Base-by-base conservation (phyloP, 2,888 invertebrate genomes). In the Cataglyphis albicans region DNA sequence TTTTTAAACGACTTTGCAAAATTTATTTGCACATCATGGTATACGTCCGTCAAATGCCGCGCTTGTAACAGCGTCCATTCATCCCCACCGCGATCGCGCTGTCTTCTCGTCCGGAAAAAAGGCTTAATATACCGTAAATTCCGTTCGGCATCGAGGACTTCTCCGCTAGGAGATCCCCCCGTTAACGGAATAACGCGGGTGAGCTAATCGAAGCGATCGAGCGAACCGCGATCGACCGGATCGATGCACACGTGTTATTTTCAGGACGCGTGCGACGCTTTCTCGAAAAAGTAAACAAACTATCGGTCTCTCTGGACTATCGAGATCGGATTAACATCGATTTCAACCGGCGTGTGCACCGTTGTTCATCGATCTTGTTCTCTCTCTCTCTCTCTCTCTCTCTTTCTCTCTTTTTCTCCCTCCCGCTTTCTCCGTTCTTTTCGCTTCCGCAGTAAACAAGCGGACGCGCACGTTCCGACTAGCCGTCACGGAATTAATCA, bases 401-500 rank as follows among this genome's bases (percentile, higher is more conserved):
- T 3, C n/a, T 29, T 3, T 35, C 25, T 41, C 29, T 9, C 9
- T 18, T 44, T 12, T 21, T 6, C 9, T 12, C 44, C 5, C 44
- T 15, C 9, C 0, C 9, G 10, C 48, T 25, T 44, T 18, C 72
- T n/a, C 73, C 52, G 61, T 41, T 63, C 74, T 57, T 88, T 84
- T 76, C 73, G 74, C 73, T 76, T 80, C 32, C 78, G 70, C 63
- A 68, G 89, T 87, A 88, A 90, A 90, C 88, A 89, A 83, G 35
- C 44, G 68, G 80, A 63, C 59, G 76, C 76, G 68, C 81, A 44
- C 74, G 70, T 81, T 72, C 84, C 61, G 78, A 81, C 78, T 82
- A 86, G 81, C 84, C 86, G 86, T 88, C 85, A 74, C 80, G 82
- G 87, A 89, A 90, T 90, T 90, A 90, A 91, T 91, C 88, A 86